Percentiles rank a stretch among this genome's conserved stretches.
Conservation (phyloP, 2,113 vertebrate species). For the Pachypanchax playfairii region DNA sequence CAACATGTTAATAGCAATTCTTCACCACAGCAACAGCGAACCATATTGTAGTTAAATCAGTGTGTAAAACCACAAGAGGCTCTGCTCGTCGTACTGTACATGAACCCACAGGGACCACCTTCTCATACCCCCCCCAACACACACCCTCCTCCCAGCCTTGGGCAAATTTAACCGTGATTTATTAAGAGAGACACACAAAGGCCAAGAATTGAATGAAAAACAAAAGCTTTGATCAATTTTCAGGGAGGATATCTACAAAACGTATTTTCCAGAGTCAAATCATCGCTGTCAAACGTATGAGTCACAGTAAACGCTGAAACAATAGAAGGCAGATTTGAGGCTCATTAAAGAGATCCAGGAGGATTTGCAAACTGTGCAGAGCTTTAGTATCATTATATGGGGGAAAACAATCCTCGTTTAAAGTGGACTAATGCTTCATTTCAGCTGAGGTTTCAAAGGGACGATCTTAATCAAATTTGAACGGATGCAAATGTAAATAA, state of each 20-base stretch:
- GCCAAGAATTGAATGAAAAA: slow-evolving; percentile 59
- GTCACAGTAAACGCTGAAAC: slow-evolving; percentile 53
- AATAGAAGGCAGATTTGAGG: slow-evolving; percentile 52
- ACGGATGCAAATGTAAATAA: too few relatives aligned
- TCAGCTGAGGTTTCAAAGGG: not conserved
- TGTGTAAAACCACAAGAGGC: slow-evolving; percentile 69
- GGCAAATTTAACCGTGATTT: slow-evolving; percentile 64
- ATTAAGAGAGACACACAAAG: slow-evolving; percentile 56
- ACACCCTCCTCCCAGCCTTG: too few relatives aligned
- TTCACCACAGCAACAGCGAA: slow-evolving; percentile 61
- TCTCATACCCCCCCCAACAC: slow-evolving; percentile 6
- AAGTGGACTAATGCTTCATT: slow-evolving; percentile 6
- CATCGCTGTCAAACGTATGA: slow-evolving; percentile 44
- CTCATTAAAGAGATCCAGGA: slow-evolving; percentile 60
- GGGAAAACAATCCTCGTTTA: slow-evolving; percentile 41
- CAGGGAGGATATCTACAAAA: slow-evolving; percentile 44
- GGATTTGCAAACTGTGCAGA: slow-evolving; percentile 40
- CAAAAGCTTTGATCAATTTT: slow-evolving; percentile 67
- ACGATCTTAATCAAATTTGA: not conserved
- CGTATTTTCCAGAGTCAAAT: slow-evolving; percentile 59
- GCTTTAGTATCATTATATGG: slow-evolving; percentile 51
- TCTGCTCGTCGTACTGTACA: slow-evolving; percentile 42
- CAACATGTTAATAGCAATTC: slow-evolving; percentile 68
- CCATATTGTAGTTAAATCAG: slow-evolving; percentile 66
- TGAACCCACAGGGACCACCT: slow-evolving; percentile 42